Conservation (phyloP, 2,797 vertebrate genomes). For the Onychomys leucogaster region DNA sequence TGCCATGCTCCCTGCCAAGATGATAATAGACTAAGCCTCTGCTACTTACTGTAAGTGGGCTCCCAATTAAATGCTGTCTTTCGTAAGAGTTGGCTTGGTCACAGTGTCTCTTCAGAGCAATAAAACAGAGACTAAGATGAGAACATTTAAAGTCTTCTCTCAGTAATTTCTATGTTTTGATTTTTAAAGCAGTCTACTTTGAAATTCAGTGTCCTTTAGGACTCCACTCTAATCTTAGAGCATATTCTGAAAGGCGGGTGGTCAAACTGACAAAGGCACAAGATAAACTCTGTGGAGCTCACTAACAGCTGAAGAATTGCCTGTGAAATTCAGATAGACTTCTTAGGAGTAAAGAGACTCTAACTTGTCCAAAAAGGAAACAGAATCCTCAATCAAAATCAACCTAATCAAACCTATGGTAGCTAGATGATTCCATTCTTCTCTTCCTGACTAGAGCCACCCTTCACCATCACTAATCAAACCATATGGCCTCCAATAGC, state of each 20-base stretch:
- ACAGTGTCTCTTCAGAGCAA: neutral
- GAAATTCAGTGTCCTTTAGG: neutral
- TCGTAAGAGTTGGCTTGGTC: neutral
- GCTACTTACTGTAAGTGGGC: too few relatives aligned
- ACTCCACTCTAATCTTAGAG: neutral
- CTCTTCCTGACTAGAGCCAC: neutral
- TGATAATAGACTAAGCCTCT: too few relatives aligned
- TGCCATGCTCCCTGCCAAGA: too few relatives aligned
- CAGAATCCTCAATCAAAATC: neutral
- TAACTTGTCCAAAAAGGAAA: neutral
- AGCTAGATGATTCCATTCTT: neutral
- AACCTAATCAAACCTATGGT: neutral
- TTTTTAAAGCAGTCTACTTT: neutral
- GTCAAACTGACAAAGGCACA: neutral
- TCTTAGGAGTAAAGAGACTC: neutral
- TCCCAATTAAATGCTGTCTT: neutral
- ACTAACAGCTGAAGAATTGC: neutral
- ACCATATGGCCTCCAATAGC: neutral
- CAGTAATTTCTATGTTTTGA: neutral
- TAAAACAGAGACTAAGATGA: neutral
- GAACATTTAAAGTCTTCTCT: neutral
- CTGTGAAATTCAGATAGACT: neutral
- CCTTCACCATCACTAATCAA: neutral
- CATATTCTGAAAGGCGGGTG: neutral
- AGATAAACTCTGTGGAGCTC: neutral